These are phyloP conservation scores for Philhelius pedissequus DNA, from an alignment of 2,888 invertebrate species.

Conservation along the genomic window DNA sequence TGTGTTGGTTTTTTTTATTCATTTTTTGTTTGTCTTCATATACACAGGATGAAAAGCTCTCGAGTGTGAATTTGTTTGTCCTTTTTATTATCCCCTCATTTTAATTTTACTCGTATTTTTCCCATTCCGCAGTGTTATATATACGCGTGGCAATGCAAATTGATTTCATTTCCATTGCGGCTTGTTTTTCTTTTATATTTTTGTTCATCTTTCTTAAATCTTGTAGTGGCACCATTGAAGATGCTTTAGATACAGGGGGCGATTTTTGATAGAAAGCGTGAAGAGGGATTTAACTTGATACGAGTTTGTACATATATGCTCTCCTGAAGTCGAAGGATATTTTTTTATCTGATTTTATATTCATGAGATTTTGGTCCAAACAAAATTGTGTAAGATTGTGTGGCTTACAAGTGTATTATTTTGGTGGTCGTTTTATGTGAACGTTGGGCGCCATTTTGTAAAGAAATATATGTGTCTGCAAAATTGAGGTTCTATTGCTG, in stretches of 20 bases:
- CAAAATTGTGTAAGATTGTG: not conserved
- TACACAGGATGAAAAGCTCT: conserved; percentile 22
- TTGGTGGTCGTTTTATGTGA: not conserved
- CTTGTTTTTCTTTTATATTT: conserved; percentile 24
- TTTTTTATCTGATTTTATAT: conserved; percentile 62
- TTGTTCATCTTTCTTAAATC: not conserved
- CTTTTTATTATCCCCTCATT: conserved; percentile 51
- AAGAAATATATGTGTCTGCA: not conserved
- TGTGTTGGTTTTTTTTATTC: not conserved
- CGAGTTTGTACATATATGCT: not conserved
- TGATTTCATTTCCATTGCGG: conserved; percentile 60
- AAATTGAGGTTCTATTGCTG: not conserved
- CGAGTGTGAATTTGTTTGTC: conserved; percentile 56
- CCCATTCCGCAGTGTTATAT: not conserved
- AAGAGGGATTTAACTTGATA: not conserved
- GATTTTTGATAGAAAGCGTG: conserved; percentile 39
- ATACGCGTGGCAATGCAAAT: conserved; percentile 62
- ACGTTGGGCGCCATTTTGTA: conserved; percentile 25
- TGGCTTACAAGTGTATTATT: conserved; percentile 50
- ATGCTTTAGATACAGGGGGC: too few relatives aligned
- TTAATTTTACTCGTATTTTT: not conserved
- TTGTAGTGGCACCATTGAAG: not conserved
- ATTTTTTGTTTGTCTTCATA: not conserved
- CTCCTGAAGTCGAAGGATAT: conserved; percentile 16
- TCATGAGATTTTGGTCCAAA: conserved; percentile 61